A percentile compares a stretch with the other conserved stretches of the same genome.
phyloP scores from a whole-genome alignment of 2,888 invertebrate genomes.

The Volucella inanis region DNA sequence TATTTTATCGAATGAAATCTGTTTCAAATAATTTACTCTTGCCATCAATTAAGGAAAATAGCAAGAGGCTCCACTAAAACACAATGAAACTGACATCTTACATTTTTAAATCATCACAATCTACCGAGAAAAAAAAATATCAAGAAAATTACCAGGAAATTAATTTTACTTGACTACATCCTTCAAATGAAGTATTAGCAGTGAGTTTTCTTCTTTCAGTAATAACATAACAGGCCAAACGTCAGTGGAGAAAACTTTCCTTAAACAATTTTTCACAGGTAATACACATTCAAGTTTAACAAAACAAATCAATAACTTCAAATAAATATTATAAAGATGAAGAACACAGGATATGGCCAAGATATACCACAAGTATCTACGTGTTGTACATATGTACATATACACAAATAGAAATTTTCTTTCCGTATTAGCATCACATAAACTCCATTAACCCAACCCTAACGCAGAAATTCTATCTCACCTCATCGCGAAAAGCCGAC shows the following conservation, averaged over 20 bases:
- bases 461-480: conserved; percentile 33
- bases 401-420: conserved; percentile 14
- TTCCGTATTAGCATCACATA: conserved; percentile 56
- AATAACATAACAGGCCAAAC: not conserved
- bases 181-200: not conserved
- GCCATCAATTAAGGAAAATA: no score
- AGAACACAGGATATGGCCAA: conserved; percentile 32
- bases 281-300: conserved; percentile 45
- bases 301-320: conserved; percentile 66
- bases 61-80: no score
- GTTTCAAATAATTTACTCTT: no score
- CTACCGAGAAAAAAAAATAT: not conserved
- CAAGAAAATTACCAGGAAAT: conserved; percentile 35
- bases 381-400: conserved; percentile 35
- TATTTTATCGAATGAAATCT: no score
- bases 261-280: conserved; percentile 20
- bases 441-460: conserved; percentile 70
- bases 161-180: conserved; percentile 45
- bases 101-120: no score
- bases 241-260: not conserved
- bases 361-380: conserved; percentile 50
- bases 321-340: conserved; percentile 57
- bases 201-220: not conserved
- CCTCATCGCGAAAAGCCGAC: conserved; percentile 43
- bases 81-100: no score